Conservation (phyloP, 2,888 invertebrate genomes). For the Melanostoma scalare region DNA sequence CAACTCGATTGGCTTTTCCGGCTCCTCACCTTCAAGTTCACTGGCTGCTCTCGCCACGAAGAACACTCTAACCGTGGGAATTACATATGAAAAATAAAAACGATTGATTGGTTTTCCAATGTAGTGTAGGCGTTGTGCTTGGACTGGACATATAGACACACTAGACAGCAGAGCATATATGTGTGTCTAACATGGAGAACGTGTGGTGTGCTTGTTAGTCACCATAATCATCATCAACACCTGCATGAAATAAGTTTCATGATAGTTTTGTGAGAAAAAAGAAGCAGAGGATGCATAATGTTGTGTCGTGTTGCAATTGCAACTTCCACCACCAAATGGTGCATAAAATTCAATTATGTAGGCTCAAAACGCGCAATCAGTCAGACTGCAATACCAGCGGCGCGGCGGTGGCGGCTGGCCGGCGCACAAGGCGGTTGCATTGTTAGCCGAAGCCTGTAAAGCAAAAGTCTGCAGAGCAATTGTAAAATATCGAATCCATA, state of each 20-base stretch:
- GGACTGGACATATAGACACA: constrained; percentile 31
- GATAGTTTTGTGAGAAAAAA: constrained; percentile 6
- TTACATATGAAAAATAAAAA: constrained; percentile 47
- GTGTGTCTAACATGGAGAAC: background rate
- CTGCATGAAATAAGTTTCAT: constrained; percentile 47
- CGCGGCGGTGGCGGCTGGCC: constrained; percentile 1
- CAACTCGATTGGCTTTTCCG: constrained; percentile 47
- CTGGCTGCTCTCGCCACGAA: background rate
- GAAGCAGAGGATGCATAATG: constrained; percentile 38
- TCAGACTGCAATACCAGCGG: constrained; percentile 26
- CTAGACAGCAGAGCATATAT: constrained; percentile 21
- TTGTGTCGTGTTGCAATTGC: constrained; percentile 45
- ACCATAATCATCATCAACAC: constrained; percentile 66
- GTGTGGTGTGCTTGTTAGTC: constrained; percentile 47
- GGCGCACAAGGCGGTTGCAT: constrained; percentile 51
- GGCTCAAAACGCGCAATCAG: constrained; percentile 63
- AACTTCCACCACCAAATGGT: constrained; percentile 64
- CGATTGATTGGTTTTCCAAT: constrained; percentile 67
- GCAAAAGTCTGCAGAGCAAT: constrained; percentile 45
- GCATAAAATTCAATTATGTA: constrained; percentile 69
- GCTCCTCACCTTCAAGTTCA: constrained; percentile 4
- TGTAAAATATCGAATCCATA: constrained; percentile 54
- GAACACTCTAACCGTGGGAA: constrained; percentile 54
- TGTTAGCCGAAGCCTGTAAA: constrained; percentile 40
- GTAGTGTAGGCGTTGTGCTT: constrained; percentile 56